Conservation (phyloP, 2,888 invertebrate genomes). For the Craniophora ligustri region DNA sequence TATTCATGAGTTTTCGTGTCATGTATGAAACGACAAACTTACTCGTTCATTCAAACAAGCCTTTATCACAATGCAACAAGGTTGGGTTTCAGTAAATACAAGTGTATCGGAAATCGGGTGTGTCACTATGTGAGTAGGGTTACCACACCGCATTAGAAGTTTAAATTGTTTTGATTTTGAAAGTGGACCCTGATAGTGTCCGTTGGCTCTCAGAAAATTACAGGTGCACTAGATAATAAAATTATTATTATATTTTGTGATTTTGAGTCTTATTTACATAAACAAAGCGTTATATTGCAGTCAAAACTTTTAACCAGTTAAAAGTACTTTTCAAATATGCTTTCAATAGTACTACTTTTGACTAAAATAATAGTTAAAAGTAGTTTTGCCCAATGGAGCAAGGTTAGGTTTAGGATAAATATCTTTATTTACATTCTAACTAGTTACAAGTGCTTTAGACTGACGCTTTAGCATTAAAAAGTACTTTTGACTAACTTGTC, state of each 20-base stretch:
- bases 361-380: no score
- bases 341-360: no score
- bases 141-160: conserved; percentile 48
- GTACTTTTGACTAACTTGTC: no score
- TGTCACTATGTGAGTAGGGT: conserved; percentile 51
- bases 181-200: conserved; percentile 29
- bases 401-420: no score
- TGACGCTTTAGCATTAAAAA: no score
- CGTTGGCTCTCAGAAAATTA: neutral
- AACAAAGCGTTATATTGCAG: no score
- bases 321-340: no score
- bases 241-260: conserved; percentile 25
- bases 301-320: no score
- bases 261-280: no score
- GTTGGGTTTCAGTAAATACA: neutral
- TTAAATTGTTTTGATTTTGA: conserved; percentile 50
- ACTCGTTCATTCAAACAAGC: neutral
- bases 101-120: neutral
- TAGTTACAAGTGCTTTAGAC: no score
- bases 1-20: conserved; percentile 81
- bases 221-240: conserved; percentile 7
- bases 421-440: no score
- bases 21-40: conserved; percentile 34
- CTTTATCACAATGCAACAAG: conserved; percentile 2
- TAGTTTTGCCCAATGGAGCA: no score